A percentile compares a stretch with the other conserved stretches of the same genome.
These are phyloP conservation scores for Aphelinus certus DNA, from an alignment of 1,140 invertebrate species.

Conservation along the genomic window DNA sequence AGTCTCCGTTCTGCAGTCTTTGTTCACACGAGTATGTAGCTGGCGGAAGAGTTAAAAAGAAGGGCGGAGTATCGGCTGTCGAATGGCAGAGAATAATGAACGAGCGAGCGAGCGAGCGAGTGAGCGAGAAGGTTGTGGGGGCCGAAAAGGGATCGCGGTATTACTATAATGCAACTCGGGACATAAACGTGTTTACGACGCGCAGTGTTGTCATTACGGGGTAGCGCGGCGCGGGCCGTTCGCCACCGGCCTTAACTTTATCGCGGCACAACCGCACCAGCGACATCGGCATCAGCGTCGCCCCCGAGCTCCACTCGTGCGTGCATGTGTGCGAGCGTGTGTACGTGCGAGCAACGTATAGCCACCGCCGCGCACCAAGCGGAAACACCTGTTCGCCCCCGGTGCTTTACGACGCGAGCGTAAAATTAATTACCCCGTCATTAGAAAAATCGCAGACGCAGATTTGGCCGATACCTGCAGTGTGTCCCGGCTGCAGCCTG, in stretches of 20 bases:
- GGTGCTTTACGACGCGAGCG: constrained; percentile 51
- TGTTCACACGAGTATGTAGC: no score
- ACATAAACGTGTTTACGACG: constrained; percentile 67
- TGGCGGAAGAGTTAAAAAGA: no score
- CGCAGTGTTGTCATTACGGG: constrained; percentile 65
- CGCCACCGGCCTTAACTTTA: constrained; percentile 63
- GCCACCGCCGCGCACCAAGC: not conserved
- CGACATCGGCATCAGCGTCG: constrained; percentile 46
- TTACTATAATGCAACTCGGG: constrained; percentile 65
- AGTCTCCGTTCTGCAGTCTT: no score
- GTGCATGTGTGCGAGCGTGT: not conserved
- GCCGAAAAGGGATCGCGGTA: constrained; percentile 55
- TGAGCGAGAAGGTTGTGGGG: constrained; percentile 23
- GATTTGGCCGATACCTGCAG: no score
- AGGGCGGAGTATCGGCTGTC: no score
- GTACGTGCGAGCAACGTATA: constrained; percentile 6
- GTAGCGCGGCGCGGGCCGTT: constrained; percentile 57
- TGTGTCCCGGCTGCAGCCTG: no score
- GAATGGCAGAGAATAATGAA: constrained; percentile 27
- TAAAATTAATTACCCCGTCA: constrained; percentile 58
- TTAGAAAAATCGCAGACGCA: constrained; percentile 50
- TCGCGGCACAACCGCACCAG: constrained; percentile 56
- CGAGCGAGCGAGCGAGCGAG: constrained; percentile 11
- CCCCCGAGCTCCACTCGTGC: constrained; percentile 12
- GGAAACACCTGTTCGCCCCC: constrained; percentile 53